Percentiles rank a stretch among this genome's conserved stretches.
These are phyloP conservation scores for Silvanus unidentatus DNA, from an alignment of 2,888 invertebrate species.

Conservation along the genomic window DNA sequence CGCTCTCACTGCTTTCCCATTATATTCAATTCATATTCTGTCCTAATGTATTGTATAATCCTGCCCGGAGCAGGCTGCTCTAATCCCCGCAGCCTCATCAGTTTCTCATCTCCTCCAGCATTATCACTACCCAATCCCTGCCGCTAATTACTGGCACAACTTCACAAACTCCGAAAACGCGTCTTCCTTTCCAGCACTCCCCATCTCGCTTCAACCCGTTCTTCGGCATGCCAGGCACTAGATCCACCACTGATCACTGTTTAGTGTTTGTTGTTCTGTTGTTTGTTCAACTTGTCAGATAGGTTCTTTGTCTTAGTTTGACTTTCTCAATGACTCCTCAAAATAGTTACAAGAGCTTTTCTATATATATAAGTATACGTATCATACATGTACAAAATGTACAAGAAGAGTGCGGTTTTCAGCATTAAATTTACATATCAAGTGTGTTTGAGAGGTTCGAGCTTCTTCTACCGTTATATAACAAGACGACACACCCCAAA, in stretches of 20 bases:
- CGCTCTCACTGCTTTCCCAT: constrained; percentile 24
- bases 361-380: neutral
- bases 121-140: constrained; percentile 41
- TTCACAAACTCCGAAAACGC: constrained; percentile 25
- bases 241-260: constrained; percentile 34
- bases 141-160: constrained; percentile 42
- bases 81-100: constrained; percentile 43
- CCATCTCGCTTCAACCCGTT: neutral
- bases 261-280: constrained; percentile 41
- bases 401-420: no score
- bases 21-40: constrained; percentile 37
- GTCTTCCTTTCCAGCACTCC: neutral
- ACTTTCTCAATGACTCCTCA: constrained; percentile 13
- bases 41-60: constrained; percentile 39
- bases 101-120: constrained; percentile 41
- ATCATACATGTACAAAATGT: no score
- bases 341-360: constrained; percentile 15
- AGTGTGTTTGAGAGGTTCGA: no score
- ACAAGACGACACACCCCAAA: no score
- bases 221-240: neutral
- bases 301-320: constrained; percentile 19
- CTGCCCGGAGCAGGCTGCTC: constrained; percentile 31
- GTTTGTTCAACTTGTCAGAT: constrained; percentile 29
- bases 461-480: no score
- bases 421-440: no score